phyloP scores from a whole-genome alignment of 2,797 vertebrate species.

The Malurus splendens region DNA sequence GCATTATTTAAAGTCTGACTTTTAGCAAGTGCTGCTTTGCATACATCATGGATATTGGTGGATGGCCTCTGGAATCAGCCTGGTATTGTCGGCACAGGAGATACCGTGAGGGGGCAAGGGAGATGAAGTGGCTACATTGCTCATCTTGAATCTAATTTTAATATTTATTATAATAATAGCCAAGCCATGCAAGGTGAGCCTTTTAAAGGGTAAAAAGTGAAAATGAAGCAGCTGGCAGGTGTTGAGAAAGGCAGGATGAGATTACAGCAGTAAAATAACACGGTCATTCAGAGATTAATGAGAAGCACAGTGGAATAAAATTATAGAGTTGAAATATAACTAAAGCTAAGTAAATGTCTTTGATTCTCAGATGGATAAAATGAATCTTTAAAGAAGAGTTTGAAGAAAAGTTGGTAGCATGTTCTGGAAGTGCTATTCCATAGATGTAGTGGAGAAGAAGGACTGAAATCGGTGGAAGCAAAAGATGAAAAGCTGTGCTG shows the following conservation, averaged over 20 bases:
- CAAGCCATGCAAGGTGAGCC: conserved; percentile 42
- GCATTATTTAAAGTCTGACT: conserved; percentile 54
- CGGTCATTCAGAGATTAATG: conserved; percentile 52
- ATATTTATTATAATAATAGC: conserved; percentile 53
- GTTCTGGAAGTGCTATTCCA: background rate
- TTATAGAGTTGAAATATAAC: conserved; percentile 39
- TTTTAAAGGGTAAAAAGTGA: conserved; percentile 63
- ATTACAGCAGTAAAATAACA: conserved; percentile 56
- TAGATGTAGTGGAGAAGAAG: background rate
- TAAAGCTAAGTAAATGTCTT: conserved; percentile 60
- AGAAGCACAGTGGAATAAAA: conserved; percentile 55
- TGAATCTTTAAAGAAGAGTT: conserved; percentile 36
- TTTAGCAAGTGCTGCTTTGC: conserved; percentile 23
- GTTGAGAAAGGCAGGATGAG: conserved; percentile 53
- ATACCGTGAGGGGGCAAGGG: background rate
- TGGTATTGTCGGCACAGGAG: background rate
- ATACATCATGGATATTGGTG: conserved; percentile 20
- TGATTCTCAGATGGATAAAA: conserved; percentile 53
- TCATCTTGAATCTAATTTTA: conserved; percentile 49
- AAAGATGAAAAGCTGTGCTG: background rate
- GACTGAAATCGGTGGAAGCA: background rate
- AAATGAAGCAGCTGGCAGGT: conserved; percentile 54
- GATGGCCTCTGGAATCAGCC: conserved; percentile 2
- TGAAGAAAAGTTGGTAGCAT: conserved; percentile 20
- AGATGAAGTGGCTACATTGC: conserved; percentile 31